These are phyloP conservation scores for Pituophis catenifer DNA, from an alignment of 2,113 vertebrate species.

Conservation along the genomic window DNA sequence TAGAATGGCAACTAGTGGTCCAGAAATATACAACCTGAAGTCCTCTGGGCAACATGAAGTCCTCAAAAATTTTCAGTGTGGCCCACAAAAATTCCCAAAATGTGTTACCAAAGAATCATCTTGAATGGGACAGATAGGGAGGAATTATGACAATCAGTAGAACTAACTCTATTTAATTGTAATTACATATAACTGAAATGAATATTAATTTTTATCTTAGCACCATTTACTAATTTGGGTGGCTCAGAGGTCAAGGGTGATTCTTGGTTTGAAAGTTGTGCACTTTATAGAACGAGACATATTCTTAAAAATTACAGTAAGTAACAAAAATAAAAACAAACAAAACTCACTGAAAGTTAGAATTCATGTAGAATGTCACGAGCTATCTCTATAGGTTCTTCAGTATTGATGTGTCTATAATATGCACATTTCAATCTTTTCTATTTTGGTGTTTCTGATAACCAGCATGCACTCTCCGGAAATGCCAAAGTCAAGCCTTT, in stretches of 20 bases:
- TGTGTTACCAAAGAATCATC: background rate
- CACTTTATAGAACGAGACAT: background rate
- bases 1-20: background rate
- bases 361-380: background rate
- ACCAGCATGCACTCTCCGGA: conserved; percentile 86
- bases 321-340: background rate
- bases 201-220: background rate
- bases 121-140: background rate
- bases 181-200: background rate
- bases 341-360: background rate
- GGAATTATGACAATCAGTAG: background rate
- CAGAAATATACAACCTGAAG: background rate
- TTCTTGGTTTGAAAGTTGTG: background rate
- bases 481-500: conserved; percentile 87
- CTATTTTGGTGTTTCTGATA: conserved; percentile 17
- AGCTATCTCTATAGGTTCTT: conserved; percentile 1
- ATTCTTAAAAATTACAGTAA: conserved; percentile 14
- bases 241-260: background rate
- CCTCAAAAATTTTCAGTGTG: background rate
- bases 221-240: background rate
- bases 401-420: background rate
- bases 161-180: background rate
- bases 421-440: background rate
- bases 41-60: background rate
- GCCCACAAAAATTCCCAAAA: background rate